Evolutionary conservation across 2,113 vertebrate species (phyloP).

Genomic region (Poeciliopsis occidentalis): DNA sequence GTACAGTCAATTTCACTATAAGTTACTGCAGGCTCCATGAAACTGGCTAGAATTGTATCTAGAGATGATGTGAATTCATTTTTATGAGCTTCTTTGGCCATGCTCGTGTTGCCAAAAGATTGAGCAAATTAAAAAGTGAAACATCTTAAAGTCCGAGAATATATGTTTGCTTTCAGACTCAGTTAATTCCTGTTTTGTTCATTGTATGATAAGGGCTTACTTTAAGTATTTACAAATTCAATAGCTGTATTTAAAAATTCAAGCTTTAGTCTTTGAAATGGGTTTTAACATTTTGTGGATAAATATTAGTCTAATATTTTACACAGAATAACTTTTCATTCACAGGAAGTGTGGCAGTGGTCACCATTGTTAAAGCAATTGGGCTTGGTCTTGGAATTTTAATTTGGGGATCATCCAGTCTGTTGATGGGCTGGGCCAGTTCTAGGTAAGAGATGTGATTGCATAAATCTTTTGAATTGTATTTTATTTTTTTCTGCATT

Average conservation of each 20-base stretch:
- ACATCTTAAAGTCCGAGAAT: too few relatives aligned
- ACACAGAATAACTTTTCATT: neutral
- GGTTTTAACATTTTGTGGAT: too few relatives aligned
- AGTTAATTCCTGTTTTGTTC: too few relatives aligned
- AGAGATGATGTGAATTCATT: neutral
- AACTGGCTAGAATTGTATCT: fast-evolving
- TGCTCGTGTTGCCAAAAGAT: neutral
- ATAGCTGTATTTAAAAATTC: too few relatives aligned
- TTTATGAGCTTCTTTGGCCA: neutral
- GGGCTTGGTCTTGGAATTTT: conserved; percentile 89
- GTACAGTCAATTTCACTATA: neutral
- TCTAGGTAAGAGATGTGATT: conserved; percentile 82
- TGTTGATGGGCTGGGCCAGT: conserved; percentile 91
- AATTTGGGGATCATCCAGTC: conserved; percentile 88
- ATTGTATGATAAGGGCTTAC: too few relatives aligned
- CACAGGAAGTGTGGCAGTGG: conserved; percentile 86
- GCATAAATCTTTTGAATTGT: neutral
- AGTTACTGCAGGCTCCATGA: neutral
- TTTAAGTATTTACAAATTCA: too few relatives aligned
- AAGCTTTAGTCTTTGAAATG: too few relatives aligned
- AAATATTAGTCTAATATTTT: neutral
- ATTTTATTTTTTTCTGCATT: neutral
- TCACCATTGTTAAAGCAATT: conserved; percentile 89
- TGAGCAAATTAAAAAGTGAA: too few relatives aligned
- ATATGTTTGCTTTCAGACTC: too few relatives aligned